Evolutionary conservation across 2,113 vertebrate genomes (phyloP), one percentile per base, ranked within the genome.

Genomic region (Tupaia tana): DNA sequence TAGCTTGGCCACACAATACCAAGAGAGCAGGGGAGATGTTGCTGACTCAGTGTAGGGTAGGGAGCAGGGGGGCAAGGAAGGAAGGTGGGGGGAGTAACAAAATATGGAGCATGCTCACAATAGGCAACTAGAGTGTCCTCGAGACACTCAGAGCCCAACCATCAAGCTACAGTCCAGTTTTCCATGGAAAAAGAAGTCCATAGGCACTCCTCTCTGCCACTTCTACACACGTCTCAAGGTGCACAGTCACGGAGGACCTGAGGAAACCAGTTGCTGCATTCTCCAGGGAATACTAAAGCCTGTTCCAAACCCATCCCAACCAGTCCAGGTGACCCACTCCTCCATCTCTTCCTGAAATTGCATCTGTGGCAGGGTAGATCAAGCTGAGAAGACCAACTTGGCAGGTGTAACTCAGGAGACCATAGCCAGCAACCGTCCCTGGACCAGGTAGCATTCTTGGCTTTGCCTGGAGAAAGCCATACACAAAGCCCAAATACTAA

Each of bases 41-140:
- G 94, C 91, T 97, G 93, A 96, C 70, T 97, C 92, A 96, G 88
- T 19, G 1, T 9, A 29, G 20, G n/a, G 67, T 29, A 16, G n/a
- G 67, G 31, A 85, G 54, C 73, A 27, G 67, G 31, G 85, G 54
- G 67, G 34, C 63, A 92, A 88, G 86, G 52, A 89, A 80, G 16
- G 43, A 18, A 11, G 18, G 43, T 19, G 2, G 24, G 12, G 12
- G 54, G 29, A n/a, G 82, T 71, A 64, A 12, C 31, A 59, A 4
- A 18, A 52, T 19, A 63, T 52, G 69, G 71, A 63, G 16, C n/a
- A 69, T 24, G n/a, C 34, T 79, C 75, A 61, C 20, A n/a, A 24
- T 1, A 13, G 20, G 69, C 19, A 90, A 31, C 20, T 24, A 5
- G 15, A 58, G 24, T 56, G 29, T 13, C 9, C 56, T 78, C 1